A percentile compares a stretch with the other conserved stretches of the same genome.
phyloP scores from a whole-genome alignment of 2,888 invertebrate genomes.

The Drosophila algonquin region DNA sequence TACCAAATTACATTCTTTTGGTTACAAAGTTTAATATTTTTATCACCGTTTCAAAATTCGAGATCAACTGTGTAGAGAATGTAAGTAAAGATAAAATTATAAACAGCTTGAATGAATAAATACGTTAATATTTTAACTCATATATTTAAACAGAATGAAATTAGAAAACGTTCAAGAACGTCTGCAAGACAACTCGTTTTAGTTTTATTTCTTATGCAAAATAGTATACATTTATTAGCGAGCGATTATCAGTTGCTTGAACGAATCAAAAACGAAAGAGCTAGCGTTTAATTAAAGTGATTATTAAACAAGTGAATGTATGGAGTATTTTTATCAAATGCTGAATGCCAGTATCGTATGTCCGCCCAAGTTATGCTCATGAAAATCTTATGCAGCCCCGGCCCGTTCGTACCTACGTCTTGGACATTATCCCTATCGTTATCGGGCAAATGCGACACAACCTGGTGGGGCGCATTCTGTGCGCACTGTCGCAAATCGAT shows the following conservation, averaged over 20 bases:
- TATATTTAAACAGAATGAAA: background rate
- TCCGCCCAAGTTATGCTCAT: constrained; percentile 18
- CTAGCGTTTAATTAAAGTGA: constrained; percentile 11
- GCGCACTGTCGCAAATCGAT: constrained; percentile 66
- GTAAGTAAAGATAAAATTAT: background rate
- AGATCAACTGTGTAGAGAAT: background rate
- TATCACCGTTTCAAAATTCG: background rate
- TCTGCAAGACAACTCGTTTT: background rate
- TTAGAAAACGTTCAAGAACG: background rate
- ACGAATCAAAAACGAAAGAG: constrained; percentile 23
- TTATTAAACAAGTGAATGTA: constrained; percentile 8
- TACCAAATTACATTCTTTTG: too few relatives aligned
- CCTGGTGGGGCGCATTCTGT: constrained; percentile 45
- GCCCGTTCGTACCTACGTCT: constrained; percentile 67
- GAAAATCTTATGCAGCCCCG: constrained; percentile 42
- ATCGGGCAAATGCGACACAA: constrained; percentile 33
- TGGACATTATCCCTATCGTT: constrained; percentile 52
- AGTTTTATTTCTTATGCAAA: background rate
- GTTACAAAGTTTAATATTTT: too few relatives aligned
- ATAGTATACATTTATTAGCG: background rate
- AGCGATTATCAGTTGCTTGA: background rate
- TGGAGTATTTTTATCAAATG: constrained; percentile 4
- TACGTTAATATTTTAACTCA: background rate
- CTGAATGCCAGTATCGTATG: constrained; percentile 26
- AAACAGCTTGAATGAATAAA: background rate